These are phyloP conservation scores for Penaeus monodon DNA, from an alignment of 2,888 invertebrate genomes.

Conservation along the genomic window DNA sequence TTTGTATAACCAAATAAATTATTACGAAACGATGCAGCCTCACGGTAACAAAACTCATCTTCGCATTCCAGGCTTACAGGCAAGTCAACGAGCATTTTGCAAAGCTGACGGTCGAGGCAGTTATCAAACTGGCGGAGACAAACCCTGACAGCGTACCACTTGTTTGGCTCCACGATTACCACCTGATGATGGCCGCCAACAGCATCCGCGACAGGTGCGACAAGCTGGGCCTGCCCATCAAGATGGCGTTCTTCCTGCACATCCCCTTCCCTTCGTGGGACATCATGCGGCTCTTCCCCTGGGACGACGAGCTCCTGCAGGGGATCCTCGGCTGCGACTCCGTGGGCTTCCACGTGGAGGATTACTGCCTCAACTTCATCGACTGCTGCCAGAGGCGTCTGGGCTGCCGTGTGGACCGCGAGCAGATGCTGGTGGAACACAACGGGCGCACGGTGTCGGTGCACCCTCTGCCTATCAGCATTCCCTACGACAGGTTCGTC, in stretches of 20 bases:
- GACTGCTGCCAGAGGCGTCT: slow-evolving; percentile 70
- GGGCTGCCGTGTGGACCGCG: slow-evolving; percentile 70
- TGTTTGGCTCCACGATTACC: slow-evolving; percentile 74
- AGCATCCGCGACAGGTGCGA: slow-evolving; percentile 70
- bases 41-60: not conserved
- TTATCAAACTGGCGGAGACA: slow-evolving; percentile 68
- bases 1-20: too few species aligned
- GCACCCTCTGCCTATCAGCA: slow-evolving; percentile 70
- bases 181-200: slow-evolving; percentile 72
- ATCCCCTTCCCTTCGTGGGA: slow-evolving; percentile 74
- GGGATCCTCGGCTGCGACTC: slow-evolving; percentile 73
- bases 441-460: slow-evolving; percentile 70
- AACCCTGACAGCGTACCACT: slow-evolving; percentile 69
- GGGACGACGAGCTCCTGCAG: slow-evolving; percentile 72
- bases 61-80: slow-evolving; percentile 68
- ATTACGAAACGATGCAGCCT: too few species aligned
- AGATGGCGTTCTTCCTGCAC: slow-evolving; percentile 73
- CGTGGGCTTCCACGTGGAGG: slow-evolving; percentile 72
- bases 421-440: slow-evolving; percentile 69
- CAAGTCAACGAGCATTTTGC: slow-evolving; percentile 70
- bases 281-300: slow-evolving; percentile 71
- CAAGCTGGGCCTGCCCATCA: slow-evolving; percentile 66
- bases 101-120: slow-evolving; percentile 68
- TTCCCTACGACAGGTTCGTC: slow-evolving; percentile 70
- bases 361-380: slow-evolving; percentile 71